Conservation (phyloP, 1,140 invertebrate genomes). For the Neomicropteryx cornuta region DNA sequence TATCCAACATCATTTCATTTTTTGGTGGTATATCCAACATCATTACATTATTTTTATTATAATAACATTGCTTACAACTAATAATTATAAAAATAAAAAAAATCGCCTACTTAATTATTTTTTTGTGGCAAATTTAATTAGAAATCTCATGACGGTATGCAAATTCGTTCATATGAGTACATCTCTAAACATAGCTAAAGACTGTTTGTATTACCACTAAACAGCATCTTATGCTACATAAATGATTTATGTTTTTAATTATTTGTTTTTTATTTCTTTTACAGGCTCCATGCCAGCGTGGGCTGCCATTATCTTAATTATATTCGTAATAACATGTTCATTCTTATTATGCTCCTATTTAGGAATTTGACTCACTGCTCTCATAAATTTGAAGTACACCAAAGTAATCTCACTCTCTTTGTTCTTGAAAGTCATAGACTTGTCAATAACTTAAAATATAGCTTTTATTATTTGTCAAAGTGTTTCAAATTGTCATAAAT, state of each 20-base stretch:
- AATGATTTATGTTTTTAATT: constrained; percentile 11
- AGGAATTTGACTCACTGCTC: constrained; percentile 70
- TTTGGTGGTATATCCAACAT: no score
- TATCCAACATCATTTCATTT: no score
- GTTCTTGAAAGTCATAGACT: no score
- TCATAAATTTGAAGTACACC: no score
- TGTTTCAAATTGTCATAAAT: no score
- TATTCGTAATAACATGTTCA: constrained; percentile 60
- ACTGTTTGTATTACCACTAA: not conserved
- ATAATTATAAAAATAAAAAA: not conserved
- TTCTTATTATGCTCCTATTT: constrained; percentile 71
- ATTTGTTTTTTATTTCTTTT: constrained; percentile 28
- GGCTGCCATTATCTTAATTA: constrained; percentile 60
- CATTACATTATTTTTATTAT: no score
- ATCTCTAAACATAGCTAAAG: not conserved
- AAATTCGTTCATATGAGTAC: constrained; percentile 1
- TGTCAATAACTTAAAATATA: no score
- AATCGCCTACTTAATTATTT: not conserved
- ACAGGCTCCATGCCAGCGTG: constrained; percentile 66
- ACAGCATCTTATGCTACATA: constrained; percentile 8
- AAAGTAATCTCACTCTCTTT: no score
- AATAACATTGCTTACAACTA: no score
- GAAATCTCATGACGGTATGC: not conserved
- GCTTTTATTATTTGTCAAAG: no score
- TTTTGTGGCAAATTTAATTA: not conserved